Evolutionary conservation across 2,113 vertebrate genomes (phyloP).

Genomic region (Hoplias malabaricus): DNA sequence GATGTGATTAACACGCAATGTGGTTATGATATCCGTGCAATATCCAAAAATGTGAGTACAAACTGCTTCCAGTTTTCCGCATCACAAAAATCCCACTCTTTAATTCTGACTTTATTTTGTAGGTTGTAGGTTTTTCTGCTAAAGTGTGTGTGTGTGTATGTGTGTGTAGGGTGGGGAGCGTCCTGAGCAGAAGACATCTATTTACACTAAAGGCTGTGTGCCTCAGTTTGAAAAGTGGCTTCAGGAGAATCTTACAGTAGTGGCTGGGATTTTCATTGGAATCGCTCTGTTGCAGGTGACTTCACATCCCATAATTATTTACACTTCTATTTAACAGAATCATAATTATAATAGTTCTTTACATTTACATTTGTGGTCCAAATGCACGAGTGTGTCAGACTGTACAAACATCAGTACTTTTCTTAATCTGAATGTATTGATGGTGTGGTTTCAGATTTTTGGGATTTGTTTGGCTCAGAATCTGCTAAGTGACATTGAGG

Average conservation of each 20-base stretch:
- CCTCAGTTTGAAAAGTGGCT: slow-evolving; percentile 99
- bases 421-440: too few species aligned
- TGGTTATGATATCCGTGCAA: slow-evolving; percentile 95
- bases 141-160: slow-evolving; percentile 23
- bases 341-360: too few species aligned
- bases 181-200: slow-evolving; percentile 91
- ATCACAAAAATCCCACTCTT: too few species aligned
- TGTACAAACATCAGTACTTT: too few species aligned
- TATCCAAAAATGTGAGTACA: slow-evolving; percentile 88
- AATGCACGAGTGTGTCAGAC: too few species aligned
- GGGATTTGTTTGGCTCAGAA: slow-evolving; percentile 99
- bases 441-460: slow-evolving; percentile 84
- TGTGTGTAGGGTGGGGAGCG: slow-evolving; percentile 84
- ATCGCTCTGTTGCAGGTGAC: slow-evolving; percentile 96
- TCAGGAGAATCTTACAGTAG: slow-evolving; percentile 96
- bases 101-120: too few species aligned
- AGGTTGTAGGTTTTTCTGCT: too few species aligned
- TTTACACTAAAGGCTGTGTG: slow-evolving; percentile 97
- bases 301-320: too few species aligned
- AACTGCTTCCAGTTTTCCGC: background rate
- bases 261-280: slow-evolving; percentile 97
- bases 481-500: slow-evolving; percentile 96
- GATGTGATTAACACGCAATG: slow-evolving; percentile 99
- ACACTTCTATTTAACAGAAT: too few species aligned
- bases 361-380: too few species aligned